Evolutionary conservation across 2,888 invertebrate genomes (phyloP), one percentile per base, ranked within the genome.

Genomic region (Thera britannica): DNA sequence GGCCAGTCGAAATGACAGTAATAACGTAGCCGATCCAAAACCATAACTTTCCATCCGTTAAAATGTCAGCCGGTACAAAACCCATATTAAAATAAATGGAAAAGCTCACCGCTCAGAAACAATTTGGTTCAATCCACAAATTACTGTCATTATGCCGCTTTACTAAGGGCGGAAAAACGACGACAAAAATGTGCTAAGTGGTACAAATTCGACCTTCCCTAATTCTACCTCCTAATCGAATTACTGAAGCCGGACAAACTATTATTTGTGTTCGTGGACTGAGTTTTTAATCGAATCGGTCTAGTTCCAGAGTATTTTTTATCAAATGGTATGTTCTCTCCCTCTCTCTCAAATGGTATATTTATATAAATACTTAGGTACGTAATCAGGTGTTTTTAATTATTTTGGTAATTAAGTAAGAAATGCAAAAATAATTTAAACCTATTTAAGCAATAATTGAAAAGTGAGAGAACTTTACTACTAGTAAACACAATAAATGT

Each of bases 111-210:
- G 52, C 58, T 63, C 41, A 34, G 44, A 41, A 66, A 58, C 70
- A 63, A 70, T 63, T 70, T 60, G 8, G 60, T 60, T 65, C 56
- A 59, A 63, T 48, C 23, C 62, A 59, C 60, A 66, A 69, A 70
- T 70, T 62, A 70, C 66, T 52, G 69, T 70, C 70, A 66, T 70
- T 70, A 69, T 62, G 58, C 36, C 49, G 52, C 35, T 66, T 60
- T 59, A 65, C 65, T 65, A 65, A 62, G 62, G 60, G 56, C 46
- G 57, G 66, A 66, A 62, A 68, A 70, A 63, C 63, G 60, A 49
- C 64, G 60, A 54, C 52, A 49, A 63, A 70, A 70, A 41, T 63
- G 44, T 64, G 57, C 58, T 61, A 70, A 70, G 58, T 70, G 66
- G 63, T 44, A 55, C 63, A 66, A 70, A 66, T 12, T 51, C 62